Evolutionary conservation across 2,888 invertebrate species (phyloP).

Genomic region (Daptonema setosum): DNA sequence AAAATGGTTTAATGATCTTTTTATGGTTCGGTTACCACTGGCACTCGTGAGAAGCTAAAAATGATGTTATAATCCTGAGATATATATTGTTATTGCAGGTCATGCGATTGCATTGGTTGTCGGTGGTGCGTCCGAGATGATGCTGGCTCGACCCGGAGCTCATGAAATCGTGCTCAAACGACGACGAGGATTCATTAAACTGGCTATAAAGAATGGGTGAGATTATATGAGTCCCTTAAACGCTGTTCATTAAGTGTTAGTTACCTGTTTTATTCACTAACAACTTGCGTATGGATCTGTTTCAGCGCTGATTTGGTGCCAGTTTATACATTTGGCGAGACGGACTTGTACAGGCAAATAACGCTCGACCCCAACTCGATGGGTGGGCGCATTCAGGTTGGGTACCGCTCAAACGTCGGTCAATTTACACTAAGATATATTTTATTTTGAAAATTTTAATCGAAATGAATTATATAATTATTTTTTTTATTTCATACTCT

Average conservation of each 20-base stretch:
- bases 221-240: background rate
- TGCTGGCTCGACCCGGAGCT: constrained; percentile 48
- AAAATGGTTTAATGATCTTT: too few relatives aligned
- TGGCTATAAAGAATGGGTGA: constrained; percentile 11
- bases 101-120: constrained; percentile 51
- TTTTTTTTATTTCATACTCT: too few relatives aligned
- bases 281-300: too few relatives aligned
- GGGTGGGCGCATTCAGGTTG: background rate
- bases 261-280: too few relatives aligned
- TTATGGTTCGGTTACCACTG: too few relatives aligned
- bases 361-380: background rate
- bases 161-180: constrained; percentile 9
- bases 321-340: constrained; percentile 31
- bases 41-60: too few relatives aligned
- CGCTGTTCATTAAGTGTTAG: background rate
- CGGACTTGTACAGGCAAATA: constrained; percentile 24
- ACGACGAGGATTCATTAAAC: constrained; percentile 11
- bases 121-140: constrained; percentile 69
- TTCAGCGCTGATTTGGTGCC: constrained; percentile 27
- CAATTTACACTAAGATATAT: too few relatives aligned
- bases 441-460: too few relatives aligned
- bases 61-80: too few relatives aligned
- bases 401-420: too few relatives aligned
- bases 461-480: too few relatives aligned
- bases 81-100: too few relatives aligned